Evolutionary conservation across 2,797 vertebrate genomes (phyloP).

Genomic region (Rallus crepitans): DNA sequence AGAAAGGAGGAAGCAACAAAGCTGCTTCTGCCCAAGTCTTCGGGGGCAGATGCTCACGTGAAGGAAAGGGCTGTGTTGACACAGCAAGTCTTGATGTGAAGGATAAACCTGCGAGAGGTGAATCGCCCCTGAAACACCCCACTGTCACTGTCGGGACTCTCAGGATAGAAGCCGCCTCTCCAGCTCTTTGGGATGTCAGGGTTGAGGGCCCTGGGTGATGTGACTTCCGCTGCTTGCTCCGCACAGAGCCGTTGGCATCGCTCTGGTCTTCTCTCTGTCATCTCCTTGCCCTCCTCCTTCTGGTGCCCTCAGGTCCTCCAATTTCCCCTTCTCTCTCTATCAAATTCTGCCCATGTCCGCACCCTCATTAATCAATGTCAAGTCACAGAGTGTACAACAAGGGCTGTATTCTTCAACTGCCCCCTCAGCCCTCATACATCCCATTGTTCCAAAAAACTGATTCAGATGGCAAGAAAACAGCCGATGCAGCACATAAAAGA

Average conservation of each 20-base stretch:
- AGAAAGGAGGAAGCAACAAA: not conserved
- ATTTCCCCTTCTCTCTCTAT: slow-evolving; percentile 83
- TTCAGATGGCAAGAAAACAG: slow-evolving; percentile 91
- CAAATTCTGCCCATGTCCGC: slow-evolving; percentile 89
- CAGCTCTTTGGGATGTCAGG: accelerated
- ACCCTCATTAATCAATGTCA: slow-evolving; percentile 99
- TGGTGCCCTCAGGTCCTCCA: slow-evolving; percentile 84
- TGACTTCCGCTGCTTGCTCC: not conserved
- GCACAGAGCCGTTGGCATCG: slow-evolving; percentile 42
- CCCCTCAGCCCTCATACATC: slow-evolving; percentile 89
- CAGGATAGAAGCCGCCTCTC: accelerated
- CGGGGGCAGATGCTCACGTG: accelerated
- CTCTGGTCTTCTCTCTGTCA: slow-evolving; percentile 62
- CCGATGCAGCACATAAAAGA: slow-evolving; percentile 91
- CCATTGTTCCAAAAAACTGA: slow-evolving; percentile 91
- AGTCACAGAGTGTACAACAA: slow-evolving; percentile 90
- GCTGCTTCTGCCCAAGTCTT: accelerated
- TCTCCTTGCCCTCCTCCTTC: slow-evolving; percentile 81
- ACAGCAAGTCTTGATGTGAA: accelerated
- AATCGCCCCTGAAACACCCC: accelerated
- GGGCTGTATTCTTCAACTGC: slow-evolving; percentile 90
- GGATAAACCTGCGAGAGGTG: not conserved
- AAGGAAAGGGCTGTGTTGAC: not conserved
- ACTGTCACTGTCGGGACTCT: accelerated
- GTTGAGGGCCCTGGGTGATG: not conserved